These are phyloP conservation scores for Heliopora coerulea DNA, from an alignment of 92 coral and sea anemone species.

Conservation along the genomic window DNA sequence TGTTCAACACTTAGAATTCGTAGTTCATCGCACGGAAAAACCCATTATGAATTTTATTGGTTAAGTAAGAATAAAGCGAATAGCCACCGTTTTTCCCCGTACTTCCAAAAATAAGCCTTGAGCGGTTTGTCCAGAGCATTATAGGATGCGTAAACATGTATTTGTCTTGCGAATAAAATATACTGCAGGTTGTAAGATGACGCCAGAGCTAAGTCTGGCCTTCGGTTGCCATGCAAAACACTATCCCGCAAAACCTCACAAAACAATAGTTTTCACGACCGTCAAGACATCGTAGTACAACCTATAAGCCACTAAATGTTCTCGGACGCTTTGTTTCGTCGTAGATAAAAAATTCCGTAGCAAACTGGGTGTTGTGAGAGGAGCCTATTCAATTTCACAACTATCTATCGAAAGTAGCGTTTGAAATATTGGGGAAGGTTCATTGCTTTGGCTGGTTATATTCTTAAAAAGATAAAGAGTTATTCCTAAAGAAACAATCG, in stretches of 20 bases:
- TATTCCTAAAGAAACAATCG: background rate
- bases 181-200: conserved; percentile 30
- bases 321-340: background rate
- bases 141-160: conserved; percentile 26
- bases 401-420: background rate
- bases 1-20: background rate
- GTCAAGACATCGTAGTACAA: background rate
- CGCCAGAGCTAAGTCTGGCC: conserved; percentile 25
- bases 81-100: background rate
- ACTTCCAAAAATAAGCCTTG: background rate
- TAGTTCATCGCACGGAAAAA: background rate
- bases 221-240: conserved; percentile 27
- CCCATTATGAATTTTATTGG: background rate
- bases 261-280: background rate
- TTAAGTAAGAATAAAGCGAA: background rate
- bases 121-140: conserved; percentile 1
- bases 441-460: background rate
- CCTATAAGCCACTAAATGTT: background rate
- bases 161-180: background rate
- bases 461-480: background rate
- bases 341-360: background rate
- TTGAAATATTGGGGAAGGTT: background rate
- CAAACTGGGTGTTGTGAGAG: background rate
- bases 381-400: background rate
- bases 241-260: conserved; percentile 5